Percentiles rank a stretch among this genome's conserved stretches.
These are phyloP conservation scores for Glossosoma conforme DNA, from an alignment of 1,140 invertebrate genomes.

Conservation along the genomic window DNA sequence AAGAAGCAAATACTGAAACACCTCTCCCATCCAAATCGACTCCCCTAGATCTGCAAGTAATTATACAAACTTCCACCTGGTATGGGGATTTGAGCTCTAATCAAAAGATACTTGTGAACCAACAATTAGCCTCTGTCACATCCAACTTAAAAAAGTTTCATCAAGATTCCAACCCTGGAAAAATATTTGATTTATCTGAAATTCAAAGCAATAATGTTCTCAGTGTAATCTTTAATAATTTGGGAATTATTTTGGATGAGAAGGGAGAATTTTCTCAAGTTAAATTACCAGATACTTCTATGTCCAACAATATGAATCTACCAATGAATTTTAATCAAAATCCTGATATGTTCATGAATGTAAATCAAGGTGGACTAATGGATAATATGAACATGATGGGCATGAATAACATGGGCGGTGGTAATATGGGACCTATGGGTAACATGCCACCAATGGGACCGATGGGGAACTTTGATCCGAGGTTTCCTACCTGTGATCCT, in stretches of 20 bases:
- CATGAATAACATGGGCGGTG: conserved; percentile 45
- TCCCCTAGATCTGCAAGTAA: conserved; percentile 51
- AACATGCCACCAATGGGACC: conserved; percentile 34
- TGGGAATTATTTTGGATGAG: conserved; percentile 51
- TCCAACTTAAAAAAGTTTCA: conserved; percentile 55
- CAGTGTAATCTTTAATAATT: conserved; percentile 52
- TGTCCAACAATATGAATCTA: conserved; percentile 40
- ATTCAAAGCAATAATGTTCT: conserved; percentile 50
- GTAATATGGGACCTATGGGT: conserved; percentile 38
- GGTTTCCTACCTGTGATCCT: conserved; percentile 40
- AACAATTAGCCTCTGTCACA: conserved; percentile 56
- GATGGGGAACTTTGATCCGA: conserved; percentile 42
- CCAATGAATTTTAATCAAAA: conserved; percentile 43
- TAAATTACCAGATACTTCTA: conserved; percentile 43
- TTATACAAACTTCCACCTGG: conserved; percentile 59
- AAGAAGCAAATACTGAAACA: conserved; percentile 41
- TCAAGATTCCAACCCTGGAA: conserved; percentile 46
- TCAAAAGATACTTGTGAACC: conserved; percentile 63
- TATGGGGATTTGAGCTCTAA: conserved; percentile 62
- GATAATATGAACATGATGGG: conserved; percentile 40
- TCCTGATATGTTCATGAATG: conserved; percentile 34
- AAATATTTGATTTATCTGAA: conserved; percentile 49
- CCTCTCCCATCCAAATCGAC: conserved; percentile 42
- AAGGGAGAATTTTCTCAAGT: conserved; percentile 52
- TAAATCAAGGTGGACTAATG: conserved; percentile 36